Conservation (phyloP, 2,113 vertebrate genomes). For the Thalassarche chlororhynchos region DNA sequence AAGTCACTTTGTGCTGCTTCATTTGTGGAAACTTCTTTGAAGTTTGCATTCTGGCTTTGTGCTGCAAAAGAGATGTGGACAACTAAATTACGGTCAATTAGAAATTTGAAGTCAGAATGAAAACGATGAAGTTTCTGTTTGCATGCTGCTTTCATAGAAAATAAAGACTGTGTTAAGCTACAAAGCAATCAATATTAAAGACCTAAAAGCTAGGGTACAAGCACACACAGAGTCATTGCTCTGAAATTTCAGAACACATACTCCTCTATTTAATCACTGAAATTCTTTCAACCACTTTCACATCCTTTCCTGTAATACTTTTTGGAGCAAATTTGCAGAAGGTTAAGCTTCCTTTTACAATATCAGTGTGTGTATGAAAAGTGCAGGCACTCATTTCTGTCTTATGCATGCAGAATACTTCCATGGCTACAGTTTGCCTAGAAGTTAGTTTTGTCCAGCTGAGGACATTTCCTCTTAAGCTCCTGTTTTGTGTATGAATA, state of each 20-base stretch:
- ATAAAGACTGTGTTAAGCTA: neutral
- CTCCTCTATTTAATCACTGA: neutral
- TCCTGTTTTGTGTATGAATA: neutral
- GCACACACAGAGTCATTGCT: neutral
- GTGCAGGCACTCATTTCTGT: neutral
- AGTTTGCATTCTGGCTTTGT: neutral
- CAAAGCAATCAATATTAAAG: neutral
- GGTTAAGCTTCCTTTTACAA: neutral
- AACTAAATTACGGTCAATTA: neutral
- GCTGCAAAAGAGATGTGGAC: neutral
- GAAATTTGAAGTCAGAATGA: neutral
- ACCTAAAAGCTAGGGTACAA: neutral
- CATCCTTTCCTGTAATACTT: neutral
- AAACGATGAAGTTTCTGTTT: neutral
- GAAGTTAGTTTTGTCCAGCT: neutral
- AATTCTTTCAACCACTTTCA: neutral
- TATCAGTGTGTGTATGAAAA: neutral
- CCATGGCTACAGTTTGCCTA: neutral
- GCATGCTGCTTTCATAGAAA: neutral
- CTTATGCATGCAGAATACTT: neutral
- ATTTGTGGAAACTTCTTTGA: neutral
- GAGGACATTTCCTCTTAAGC: neutral
- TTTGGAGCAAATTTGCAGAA: neutral
- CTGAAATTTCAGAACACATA: neutral
- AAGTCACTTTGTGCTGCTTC: neutral